Percentiles rank a stretch among this genome's conserved stretches.
phyloP scores from a whole-genome alignment of 2,888 invertebrate genomes.

The Scaptodrosophila latifasciaeformis region DNA sequence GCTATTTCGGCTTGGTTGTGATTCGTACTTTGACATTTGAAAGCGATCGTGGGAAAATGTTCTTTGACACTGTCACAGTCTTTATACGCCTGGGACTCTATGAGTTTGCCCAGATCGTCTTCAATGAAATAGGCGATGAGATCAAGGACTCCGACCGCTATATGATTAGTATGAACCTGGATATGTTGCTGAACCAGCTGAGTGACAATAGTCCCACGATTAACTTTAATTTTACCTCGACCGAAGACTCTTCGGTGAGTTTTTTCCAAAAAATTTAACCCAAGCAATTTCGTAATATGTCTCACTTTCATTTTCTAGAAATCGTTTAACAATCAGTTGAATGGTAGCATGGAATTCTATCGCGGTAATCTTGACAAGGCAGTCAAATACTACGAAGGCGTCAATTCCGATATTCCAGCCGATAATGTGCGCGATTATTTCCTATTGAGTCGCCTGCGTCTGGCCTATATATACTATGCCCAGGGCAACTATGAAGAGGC shows the following conservation, averaged over 20 bases:
- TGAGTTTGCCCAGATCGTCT: slow-evolving; percentile 57
- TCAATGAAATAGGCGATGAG: slow-evolving; percentile 32
- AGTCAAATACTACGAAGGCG: slow-evolving; percentile 38
- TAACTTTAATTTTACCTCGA: too few species aligned
- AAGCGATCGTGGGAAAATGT: slow-evolving; percentile 12
- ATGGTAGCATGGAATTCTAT: slow-evolving; percentile 59
- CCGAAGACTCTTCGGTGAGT: slow-evolving; percentile 8
- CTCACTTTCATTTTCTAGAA: slow-evolving; percentile 11
- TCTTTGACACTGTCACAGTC: slow-evolving; percentile 32
- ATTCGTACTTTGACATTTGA: slow-evolving; percentile 22
- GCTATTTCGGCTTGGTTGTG: slow-evolving; percentile 47
- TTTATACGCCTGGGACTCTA: slow-evolving; percentile 56
- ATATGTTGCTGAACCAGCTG: slow-evolving; percentile 35
- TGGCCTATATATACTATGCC: slow-evolving; percentile 41
- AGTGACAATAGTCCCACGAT: slow-evolving; percentile 8
- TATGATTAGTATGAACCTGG: slow-evolving; percentile 46
- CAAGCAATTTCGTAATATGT: too few species aligned
- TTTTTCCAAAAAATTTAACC: too few species aligned
- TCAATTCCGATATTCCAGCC: slow-evolving; percentile 1
- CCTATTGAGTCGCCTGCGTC: slow-evolving; percentile 40
- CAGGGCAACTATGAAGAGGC: slow-evolving; percentile 26
- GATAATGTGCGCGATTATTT: slow-evolving; percentile 22
- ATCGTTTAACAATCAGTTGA: slow-evolving; percentile 42
- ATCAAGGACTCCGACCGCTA: slow-evolving; percentile 46
- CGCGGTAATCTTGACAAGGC: slow-evolving; percentile 31